These are phyloP conservation scores for Xestia sexstrigata DNA, from an alignment of 2,888 invertebrate species.

Conservation along the genomic window DNA sequence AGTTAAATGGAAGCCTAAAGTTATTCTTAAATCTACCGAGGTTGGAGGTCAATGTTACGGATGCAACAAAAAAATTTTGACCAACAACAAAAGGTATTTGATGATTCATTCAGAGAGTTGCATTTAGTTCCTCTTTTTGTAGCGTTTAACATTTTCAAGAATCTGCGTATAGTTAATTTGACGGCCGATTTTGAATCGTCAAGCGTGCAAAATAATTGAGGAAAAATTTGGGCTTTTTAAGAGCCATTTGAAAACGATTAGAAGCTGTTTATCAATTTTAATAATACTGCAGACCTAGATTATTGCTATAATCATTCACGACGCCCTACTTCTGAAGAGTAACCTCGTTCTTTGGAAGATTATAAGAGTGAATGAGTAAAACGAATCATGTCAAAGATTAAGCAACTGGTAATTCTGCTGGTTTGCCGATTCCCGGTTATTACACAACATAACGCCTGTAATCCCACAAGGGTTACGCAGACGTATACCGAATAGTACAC, in stretches of 20 bases:
- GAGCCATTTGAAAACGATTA: constrained; percentile 29
- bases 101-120: constrained; percentile 52
- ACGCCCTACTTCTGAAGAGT: constrained; percentile 11
- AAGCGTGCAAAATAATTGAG: constrained; percentile 30
- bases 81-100: constrained; percentile 45
- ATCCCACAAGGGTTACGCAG: too few species aligned
- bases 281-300: constrained; percentile 18
- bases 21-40: constrained; percentile 18
- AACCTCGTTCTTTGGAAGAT: not conserved
- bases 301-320: constrained; percentile 1
- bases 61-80: constrained; percentile 44
- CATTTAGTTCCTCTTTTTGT: constrained; percentile 22
- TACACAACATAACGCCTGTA: too few species aligned
- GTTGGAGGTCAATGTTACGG: constrained; percentile 57
- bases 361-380: not conserved
- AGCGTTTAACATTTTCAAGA: constrained; percentile 40
- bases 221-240: not conserved
- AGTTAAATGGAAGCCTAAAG: constrained; percentile 15
- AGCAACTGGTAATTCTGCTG: too few species aligned
- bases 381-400: not conserved
- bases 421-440: too few species aligned
- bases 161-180: constrained; percentile 17
- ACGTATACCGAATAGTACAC: too few species aligned
- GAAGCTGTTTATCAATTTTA: constrained; percentile 2
- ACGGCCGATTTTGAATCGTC: constrained; percentile 15